A percentile compares a stretch with the other conserved stretches of the same genome.
phyloP scores from a whole-genome alignment of 2,113 vertebrate species.

The Raja brachyura region DNA sequence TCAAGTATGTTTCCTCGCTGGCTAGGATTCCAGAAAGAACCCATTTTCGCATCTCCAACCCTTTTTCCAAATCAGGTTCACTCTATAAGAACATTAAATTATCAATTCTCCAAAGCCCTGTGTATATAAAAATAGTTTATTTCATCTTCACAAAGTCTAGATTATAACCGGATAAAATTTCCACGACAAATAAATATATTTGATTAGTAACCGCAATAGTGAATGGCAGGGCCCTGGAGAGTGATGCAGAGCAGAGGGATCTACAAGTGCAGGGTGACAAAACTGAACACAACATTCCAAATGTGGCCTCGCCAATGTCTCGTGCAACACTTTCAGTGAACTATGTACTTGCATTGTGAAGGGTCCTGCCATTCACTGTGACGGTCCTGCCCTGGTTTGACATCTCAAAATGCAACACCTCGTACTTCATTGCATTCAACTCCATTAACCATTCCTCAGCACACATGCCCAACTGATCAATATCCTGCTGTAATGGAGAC shows the following conservation, averaged over 20 bases:
- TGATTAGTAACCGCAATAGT: too few relatives aligned
- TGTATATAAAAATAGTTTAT: neutral
- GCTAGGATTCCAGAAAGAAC: slow-evolving; percentile 93
- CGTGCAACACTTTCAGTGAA: neutral
- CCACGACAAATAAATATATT: too few relatives aligned
- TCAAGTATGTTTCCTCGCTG: slow-evolving; percentile 91
- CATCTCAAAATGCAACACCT: too few relatives aligned
- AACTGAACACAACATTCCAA: too few relatives aligned
- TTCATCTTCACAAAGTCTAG: neutral
- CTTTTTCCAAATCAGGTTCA: slow-evolving; percentile 91
- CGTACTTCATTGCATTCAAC: too few relatives aligned
- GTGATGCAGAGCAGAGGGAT: too few relatives aligned
- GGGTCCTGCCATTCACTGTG: neutral
- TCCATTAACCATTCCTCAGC: too few relatives aligned
- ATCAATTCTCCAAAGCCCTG: neutral
- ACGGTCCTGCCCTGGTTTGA: too few relatives aligned
- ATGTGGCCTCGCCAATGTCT: too few relatives aligned
- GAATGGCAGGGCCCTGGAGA: too few relatives aligned
- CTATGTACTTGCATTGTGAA: neutral
- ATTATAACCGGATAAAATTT: neutral
- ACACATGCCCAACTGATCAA: too few relatives aligned
- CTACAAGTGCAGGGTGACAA: too few relatives aligned
- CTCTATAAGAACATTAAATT: slow-evolving; percentile 54
- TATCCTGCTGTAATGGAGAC: neutral
- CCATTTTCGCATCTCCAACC: slow-evolving; percentile 96